Evolutionary conservation across 2,888 invertebrate genomes (phyloP).

Genomic region (Acrobasis suavella): DNA sequence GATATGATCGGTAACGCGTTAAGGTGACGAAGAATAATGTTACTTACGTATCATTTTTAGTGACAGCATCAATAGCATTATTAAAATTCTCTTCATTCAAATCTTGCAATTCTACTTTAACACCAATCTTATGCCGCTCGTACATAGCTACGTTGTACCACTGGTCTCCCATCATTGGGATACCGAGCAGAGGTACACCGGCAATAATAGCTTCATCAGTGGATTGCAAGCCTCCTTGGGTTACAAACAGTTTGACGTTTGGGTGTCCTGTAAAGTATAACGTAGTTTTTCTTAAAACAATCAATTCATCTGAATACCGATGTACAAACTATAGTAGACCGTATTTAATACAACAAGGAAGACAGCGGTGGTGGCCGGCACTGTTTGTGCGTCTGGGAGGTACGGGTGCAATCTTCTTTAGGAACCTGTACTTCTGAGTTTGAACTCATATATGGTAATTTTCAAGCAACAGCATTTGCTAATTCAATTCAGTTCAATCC

Average conservation of each 20-base stretch:
- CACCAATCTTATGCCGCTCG: conserved; percentile 48
- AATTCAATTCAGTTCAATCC: too few relatives aligned
- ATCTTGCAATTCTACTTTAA: conserved; percentile 40
- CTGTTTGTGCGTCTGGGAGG: too few relatives aligned
- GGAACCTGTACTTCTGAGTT: too few relatives aligned
- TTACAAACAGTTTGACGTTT: conserved; percentile 73
- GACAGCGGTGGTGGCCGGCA: too few relatives aligned
- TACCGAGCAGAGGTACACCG: conserved; percentile 63
- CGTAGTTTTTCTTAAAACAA: too few relatives aligned
- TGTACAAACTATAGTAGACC: too few relatives aligned
- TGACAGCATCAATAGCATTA: conserved; percentile 42
- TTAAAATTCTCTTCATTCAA: conserved; percentile 47
- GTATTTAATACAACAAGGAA: too few relatives aligned
- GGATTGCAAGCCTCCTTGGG: conserved; percentile 74
- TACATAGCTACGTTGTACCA: conserved; percentile 62
- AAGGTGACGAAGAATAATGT: background rate
- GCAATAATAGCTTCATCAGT: conserved; percentile 69
- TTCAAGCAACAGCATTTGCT: too few relatives aligned
- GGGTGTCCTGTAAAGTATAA: conserved; percentile 53
- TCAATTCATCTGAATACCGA: too few relatives aligned
- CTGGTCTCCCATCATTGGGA: conserved; percentile 71
- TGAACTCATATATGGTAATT: too few relatives aligned
- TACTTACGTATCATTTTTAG: conserved; percentile 47
- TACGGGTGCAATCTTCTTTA: too few relatives aligned
- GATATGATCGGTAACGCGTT: too few relatives aligned